Conservation (phyloP, 2,113 vertebrate species). For the Ancistrus triradiatus region DNA sequence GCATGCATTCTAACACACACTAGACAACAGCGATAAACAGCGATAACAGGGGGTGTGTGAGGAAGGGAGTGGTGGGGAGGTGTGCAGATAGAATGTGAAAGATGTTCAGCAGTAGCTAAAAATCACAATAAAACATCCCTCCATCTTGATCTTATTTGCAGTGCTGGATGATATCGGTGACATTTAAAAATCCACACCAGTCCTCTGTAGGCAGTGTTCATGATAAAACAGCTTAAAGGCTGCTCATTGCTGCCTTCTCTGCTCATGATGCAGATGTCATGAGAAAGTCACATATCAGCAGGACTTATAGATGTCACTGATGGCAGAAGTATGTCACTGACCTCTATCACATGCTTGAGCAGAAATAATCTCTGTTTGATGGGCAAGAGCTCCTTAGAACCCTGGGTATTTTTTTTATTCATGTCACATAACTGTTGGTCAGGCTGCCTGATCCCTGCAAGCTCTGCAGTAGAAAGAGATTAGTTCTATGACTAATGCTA, state of each 20-base stretch:
- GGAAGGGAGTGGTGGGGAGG: neutral
- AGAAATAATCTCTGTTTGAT: conserved; percentile 66
- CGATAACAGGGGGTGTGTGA: neutral
- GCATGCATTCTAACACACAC: neutral
- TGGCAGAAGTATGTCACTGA: conserved; percentile 47
- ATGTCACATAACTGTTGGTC: conserved; percentile 57
- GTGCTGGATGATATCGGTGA: neutral
- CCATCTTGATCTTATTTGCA: conserved; percentile 24
- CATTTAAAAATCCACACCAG: conserved; percentile 12
- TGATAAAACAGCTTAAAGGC: conserved; percentile 7
- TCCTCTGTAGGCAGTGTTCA: neutral
- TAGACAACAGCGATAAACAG: conserved; percentile 2
- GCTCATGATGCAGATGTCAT: conserved; percentile 25
- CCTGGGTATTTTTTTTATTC: conserved; percentile 59
- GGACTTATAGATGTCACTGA: conserved; percentile 46
- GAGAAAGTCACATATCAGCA: conserved; percentile 24
- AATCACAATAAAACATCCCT: conserved; percentile 22
- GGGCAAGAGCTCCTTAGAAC: conserved; percentile 49
- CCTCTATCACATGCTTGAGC: conserved; percentile 46
- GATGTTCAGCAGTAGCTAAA: conserved; percentile 19
- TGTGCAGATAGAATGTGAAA: conserved; percentile 3
- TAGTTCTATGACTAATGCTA: conserved; percentile 11
- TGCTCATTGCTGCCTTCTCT: neutral
- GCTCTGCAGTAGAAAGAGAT: conserved; percentile 30
- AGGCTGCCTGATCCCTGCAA: conserved; percentile 32